Base-by-base conservation (phyloP, 2,888 invertebrate genomes). In the Bhutanitis thaidina region DNA sequence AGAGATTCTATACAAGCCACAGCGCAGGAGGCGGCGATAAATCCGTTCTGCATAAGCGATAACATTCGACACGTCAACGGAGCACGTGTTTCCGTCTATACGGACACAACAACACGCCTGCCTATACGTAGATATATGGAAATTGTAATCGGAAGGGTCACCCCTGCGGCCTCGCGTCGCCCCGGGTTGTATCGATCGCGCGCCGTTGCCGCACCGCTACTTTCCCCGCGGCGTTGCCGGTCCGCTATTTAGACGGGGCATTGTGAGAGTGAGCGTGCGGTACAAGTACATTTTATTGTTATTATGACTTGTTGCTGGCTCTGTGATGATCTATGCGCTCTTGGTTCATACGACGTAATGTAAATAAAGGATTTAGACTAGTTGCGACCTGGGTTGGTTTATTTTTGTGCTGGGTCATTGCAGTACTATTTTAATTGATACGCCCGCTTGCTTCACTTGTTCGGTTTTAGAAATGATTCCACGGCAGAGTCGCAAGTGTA, bases 191-290 rank as follows among this genome's bases (percentile, higher is more conserved):
- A 71, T 69, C 68, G 72, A 78, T 74, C 77, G 75, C 61, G 74
- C 73, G 67, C 62, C 67, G 79, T 79, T 80, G 81, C 80, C 80
- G 64, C 64, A 49, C 64, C 71, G 68, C 69, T 64, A 74, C 77
- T 81, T 78, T 78, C 79, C 60, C 71, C 69, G 76, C 77, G 69
- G 44, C 69, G 86, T 86, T 88, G 87, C 86, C 79, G 74, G 65
- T 62, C 62, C 75, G 73, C 56, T 77, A 76, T 77, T 76, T 73
- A 70, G 71, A 67, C 65, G 65, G 61, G 68, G 27, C 39, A 39
- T 44, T 50, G 41, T 35, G 36, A 30, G 35, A 48, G 40, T 48
- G 48, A 39, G 45, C 43, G 52, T 43, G 39, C 46, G 39, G 49
- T 43, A 39, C 43, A 43, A 36, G 43, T 52, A 49, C 49, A 46